Percentiles rank a stretch among this genome's conserved stretches.
These are phyloP conservation scores for Toxotes chatareus DNA, from an alignment of 2,113 vertebrate genomes.

Conservation along the genomic window DNA sequence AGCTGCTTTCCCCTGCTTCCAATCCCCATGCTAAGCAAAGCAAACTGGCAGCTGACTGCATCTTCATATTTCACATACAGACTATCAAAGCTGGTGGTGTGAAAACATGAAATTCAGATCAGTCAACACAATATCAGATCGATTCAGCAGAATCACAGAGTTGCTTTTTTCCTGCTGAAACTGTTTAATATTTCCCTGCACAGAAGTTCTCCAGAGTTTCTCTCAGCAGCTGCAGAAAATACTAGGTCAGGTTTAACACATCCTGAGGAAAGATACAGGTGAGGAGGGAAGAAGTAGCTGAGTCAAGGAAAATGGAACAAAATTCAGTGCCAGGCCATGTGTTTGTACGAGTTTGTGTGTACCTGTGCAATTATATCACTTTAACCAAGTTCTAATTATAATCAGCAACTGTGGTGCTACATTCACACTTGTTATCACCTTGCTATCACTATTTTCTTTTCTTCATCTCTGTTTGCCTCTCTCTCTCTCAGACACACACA, in stretches of 20 bases:
- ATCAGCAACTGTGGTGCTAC: constrained; percentile 54
- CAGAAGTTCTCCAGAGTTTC: constrained; percentile 5
- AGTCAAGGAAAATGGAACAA: constrained; percentile 39
- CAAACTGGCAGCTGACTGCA: background rate
- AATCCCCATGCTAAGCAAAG: too few species aligned
- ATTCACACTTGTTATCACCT: constrained; percentile 63
- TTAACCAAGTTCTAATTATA: constrained; percentile 59
- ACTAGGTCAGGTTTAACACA: constrained; percentile 34
- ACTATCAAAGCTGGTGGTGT: background rate
- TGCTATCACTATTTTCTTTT: constrained; percentile 22
- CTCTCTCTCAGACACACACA: background rate
- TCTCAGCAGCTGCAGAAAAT: constrained; percentile 28
- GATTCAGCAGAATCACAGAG: background rate
- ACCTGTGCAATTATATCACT: constrained; percentile 12
- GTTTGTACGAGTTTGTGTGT: constrained; percentile 4
- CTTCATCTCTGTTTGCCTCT: background rate
- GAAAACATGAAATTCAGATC: too few species aligned
- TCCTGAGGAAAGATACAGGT: constrained; percentile 13
- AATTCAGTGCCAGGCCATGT: background rate
- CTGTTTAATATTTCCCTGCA: background rate
- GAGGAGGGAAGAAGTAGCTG: constrained; percentile 24
- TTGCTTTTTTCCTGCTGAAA: constrained; percentile 19
- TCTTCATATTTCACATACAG: too few species aligned
- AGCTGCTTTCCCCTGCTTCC: too few species aligned
- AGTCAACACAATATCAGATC: background rate